Evolutionary conservation across 2,113 vertebrate genomes (phyloP).

Genomic region (Pachycephala philippinensis): DNA sequence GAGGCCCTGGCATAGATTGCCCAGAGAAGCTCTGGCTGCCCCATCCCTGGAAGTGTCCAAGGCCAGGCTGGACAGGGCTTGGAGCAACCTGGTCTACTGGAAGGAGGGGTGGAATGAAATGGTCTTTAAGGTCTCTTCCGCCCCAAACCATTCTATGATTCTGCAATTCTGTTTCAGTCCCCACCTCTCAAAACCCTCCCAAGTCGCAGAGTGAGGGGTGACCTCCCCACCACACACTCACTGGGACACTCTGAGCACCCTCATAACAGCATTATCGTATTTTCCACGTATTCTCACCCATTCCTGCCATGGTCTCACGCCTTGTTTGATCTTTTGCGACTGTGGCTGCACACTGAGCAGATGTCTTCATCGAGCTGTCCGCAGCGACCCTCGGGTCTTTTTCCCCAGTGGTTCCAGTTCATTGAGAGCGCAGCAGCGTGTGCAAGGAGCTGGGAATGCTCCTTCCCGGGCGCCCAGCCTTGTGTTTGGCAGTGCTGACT

Average conservation of each 20-base stretch:
- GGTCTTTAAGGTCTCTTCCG: background rate
- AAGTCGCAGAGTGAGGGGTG: background rate
- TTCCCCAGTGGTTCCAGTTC: background rate
- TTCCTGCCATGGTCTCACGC: background rate
- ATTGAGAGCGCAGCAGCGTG: background rate
- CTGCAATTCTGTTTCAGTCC: background rate
- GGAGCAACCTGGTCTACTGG: background rate
- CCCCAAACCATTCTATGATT: background rate
- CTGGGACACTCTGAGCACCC: background rate
- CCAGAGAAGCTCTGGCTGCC: background rate
- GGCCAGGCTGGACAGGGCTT: background rate
- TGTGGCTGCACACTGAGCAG: background rate
- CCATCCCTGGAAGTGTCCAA: background rate
- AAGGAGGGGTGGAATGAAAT: background rate
- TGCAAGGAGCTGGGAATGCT: background rate
- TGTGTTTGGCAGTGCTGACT: background rate
- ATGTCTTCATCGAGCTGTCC: background rate
- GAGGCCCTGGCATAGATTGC: background rate
- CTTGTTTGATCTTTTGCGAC: conserved; percentile 16
- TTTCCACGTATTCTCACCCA: background rate
- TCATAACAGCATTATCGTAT: background rate
- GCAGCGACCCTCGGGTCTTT: background rate
- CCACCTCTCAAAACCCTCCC: background rate
- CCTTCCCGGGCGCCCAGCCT: fast-evolving
- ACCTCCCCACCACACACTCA: background rate